Percentiles rank a stretch among this genome's conserved stretches.
These are phyloP conservation scores for Drosophila pullipes DNA, from an alignment of 2,888 invertebrate genomes.

Conservation along the genomic window DNA sequence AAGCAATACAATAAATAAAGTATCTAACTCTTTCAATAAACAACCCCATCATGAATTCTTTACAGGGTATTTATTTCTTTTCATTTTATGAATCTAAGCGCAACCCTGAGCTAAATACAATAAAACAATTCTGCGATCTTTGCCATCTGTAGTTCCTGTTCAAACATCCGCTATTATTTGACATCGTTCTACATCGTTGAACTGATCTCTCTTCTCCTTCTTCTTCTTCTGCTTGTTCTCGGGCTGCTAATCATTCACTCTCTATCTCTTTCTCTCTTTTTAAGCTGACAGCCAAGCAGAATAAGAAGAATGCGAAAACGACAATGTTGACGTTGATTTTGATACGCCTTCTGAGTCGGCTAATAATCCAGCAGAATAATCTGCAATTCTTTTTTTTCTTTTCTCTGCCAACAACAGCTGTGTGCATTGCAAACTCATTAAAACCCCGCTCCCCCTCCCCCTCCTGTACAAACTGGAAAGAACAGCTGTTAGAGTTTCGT, in stretches of 20 bases:
- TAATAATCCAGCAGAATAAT: conserved; percentile 68
- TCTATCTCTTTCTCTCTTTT: neutral
- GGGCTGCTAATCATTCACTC: conserved; percentile 20
- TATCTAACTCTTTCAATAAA: neutral
- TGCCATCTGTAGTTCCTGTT: conserved; percentile 42
- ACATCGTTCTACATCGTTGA: conserved; percentile 54
- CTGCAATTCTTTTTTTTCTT: conserved; percentile 50
- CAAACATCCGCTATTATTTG: conserved; percentile 27
- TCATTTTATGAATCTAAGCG: neutral
- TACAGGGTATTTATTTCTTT: neutral
- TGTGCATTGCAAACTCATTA: conserved; percentile 59
- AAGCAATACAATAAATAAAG: neutral
- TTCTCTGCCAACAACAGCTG: conserved; percentile 56
- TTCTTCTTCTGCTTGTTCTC: conserved; percentile 15
- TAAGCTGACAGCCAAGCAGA: conserved; percentile 25
- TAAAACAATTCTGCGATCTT: conserved; percentile 20
- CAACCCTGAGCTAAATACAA: conserved; percentile 1
- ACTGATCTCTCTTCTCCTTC: conserved; percentile 19
- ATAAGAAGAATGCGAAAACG: conserved; percentile 6
- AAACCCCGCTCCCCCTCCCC: neutral
- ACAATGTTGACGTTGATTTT: conserved; percentile 17
- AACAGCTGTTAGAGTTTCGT: conserved; percentile 48
- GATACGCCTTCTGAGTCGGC: conserved; percentile 73
- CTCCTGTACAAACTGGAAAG: neutral
- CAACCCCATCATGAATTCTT: neutral